Conservation (phyloP, 2,888 invertebrate genomes). For the Aleiodes testaceus region DNA sequence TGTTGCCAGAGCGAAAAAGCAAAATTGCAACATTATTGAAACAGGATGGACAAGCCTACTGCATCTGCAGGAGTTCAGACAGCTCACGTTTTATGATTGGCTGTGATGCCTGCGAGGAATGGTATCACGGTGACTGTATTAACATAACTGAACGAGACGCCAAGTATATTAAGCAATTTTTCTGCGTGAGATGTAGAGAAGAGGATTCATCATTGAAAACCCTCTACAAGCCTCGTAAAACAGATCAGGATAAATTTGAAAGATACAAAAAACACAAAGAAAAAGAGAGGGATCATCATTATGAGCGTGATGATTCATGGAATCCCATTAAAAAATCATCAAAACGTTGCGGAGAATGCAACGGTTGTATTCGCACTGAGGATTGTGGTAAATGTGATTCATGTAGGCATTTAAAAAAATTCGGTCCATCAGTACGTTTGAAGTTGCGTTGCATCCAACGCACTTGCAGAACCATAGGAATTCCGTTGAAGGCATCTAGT, state of each 20-base stretch:
- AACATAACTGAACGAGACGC: conserved; percentile 95
- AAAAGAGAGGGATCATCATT: conserved; percentile 67
- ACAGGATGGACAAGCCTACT: conserved; percentile 94
- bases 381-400: conserved; percentile 83
- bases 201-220: conserved; percentile 83
- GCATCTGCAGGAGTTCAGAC: conserved; percentile 94
- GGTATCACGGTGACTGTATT: conserved; percentile 99
- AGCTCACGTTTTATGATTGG: conserved; percentile 98
- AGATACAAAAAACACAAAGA: conserved; percentile 68
- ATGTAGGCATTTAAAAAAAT: conserved; percentile 77
- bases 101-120: conserved; percentile 97
- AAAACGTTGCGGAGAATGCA: conserved; percentile 83
- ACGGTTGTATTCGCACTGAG: conserved; percentile 81
- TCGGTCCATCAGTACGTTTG: conserved; percentile 74
- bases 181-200: conserved; percentile 88
- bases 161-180: conserved; percentile 94
- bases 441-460: conserved; percentile 76
- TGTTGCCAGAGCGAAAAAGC: conserved; percentile 90
- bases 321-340: conserved; percentile 66
- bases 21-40: conserved; percentile 91
- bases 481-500: conserved; percentile 66
- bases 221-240: conserved; percentile 67
- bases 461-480: conserved; percentile 72
- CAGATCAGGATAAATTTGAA: conserved; percentile 63
- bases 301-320: conserved; percentile 66